phyloP scores from a whole-genome alignment of 2,113 vertebrate genomes.

The Dissostichus mawsoni region DNA sequence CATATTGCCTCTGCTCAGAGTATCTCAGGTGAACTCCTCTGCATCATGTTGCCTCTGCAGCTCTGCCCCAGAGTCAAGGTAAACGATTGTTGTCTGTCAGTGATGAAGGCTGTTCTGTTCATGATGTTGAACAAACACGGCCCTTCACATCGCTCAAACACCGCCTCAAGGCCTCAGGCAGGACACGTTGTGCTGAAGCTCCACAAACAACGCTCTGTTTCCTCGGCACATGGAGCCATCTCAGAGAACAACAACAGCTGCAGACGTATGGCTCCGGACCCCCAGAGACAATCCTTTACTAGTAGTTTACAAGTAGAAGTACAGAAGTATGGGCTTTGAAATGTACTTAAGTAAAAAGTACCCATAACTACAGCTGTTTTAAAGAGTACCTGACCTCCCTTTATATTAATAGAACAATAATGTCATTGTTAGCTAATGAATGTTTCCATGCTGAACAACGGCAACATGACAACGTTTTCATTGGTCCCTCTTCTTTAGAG shows the following conservation, averaged over 20 bases:
- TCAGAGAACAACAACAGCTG: slow-evolving; percentile 38
- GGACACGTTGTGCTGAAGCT: slow-evolving; percentile 38
- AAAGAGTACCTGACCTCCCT: no score
- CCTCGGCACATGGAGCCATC: slow-evolving; percentile 40
- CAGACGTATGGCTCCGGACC: no score
- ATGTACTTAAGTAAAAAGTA: no score
- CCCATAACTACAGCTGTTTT: no score
- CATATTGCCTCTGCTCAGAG: neutral
- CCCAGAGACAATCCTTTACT: no score
- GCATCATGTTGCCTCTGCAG: neutral
- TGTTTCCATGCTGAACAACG: no score
- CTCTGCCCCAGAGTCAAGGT: slow-evolving; percentile 8
- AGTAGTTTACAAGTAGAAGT: no score
- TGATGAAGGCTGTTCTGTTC: slow-evolving; percentile 55
- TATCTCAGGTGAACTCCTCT: neutral
- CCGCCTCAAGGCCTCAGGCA: slow-evolving; percentile 3
- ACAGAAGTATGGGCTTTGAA: no score
- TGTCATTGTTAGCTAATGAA: no score
- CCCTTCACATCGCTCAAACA: slow-evolving; percentile 15
- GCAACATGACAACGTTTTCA: no score
- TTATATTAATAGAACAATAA: no score
- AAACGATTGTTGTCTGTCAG: slow-evolving; percentile 32
- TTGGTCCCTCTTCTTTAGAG: no score
- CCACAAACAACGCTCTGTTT: slow-evolving; percentile 31
- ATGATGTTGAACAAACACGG: slow-evolving; percentile 41